Evolutionary conservation across 1,140 invertebrate species (phyloP), one percentile per base, ranked within the genome.

Genomic region (Caenorhabditis brenneri): DNA sequence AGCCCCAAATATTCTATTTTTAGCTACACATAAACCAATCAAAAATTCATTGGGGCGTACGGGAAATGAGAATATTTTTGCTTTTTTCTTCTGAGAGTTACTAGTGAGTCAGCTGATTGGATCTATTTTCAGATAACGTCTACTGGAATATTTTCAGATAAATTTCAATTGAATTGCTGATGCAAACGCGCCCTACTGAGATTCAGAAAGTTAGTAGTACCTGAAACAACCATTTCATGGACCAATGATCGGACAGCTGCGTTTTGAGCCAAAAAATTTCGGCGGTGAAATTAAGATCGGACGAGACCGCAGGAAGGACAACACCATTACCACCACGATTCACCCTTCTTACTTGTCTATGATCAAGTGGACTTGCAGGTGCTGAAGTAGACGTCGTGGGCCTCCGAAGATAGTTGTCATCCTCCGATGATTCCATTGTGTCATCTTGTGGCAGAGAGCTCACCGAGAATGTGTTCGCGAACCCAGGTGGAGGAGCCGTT

Each of bases 221-320:
- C 86, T 88, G 81, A 86, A 84, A 88, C 36, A 89, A 27, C 85
- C 88, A 88, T 19, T 84, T 84, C 82, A 89, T 82, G 29, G 87
- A 81, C 87, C 87, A 88, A 51, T 88, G 85, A 36, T 85, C 78
- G 48, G 80, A 58, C 51, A 88, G 48, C 22, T 85, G 53, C 16
- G 86, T 84, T 79, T 89, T 88, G 22, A 88, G 81, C 88, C 88
- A 88, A 82, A 88, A 88, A 31, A 88, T 58, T 65, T 88, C 88
- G n/a, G 88, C 88, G n/a, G 80, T 84, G 22, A 88, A 69, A 81
- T 88, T 88, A 49, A 88, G 81, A 42, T 89, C 87, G n/a, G 9
- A 15, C 12, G 27, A 36, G 12, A 24, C 36, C 7, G 31, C 10
- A 9, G 15, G 5, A 42, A 12, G 39, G 5, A 12, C 39, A 5